Evolutionary conservation across 2,113 vertebrate genomes (phyloP).

Genomic region (Stegastes partitus): DNA sequence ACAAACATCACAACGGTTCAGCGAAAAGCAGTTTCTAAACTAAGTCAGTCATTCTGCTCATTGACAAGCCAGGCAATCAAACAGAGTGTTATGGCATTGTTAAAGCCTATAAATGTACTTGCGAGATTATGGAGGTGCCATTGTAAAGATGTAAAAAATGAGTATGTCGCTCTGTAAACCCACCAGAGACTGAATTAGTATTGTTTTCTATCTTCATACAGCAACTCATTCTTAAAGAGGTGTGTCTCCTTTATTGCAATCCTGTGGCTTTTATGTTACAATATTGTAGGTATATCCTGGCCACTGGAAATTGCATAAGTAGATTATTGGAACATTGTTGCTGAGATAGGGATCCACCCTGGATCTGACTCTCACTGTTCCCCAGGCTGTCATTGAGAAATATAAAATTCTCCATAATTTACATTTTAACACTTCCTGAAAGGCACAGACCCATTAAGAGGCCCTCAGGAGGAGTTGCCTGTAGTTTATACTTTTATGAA

Average conservation of each 20-base stretch:
- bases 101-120: conserved; percentile 62
- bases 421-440: conserved; percentile 76
- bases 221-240: conserved; percentile 27
- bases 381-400: conserved; percentile 68
- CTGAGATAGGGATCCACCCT: conserved; percentile 51
- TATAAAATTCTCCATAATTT: conserved; percentile 76
- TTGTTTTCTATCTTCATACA: conserved; percentile 52
- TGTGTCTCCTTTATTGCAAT: conserved; percentile 42
- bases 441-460: conserved; percentile 74
- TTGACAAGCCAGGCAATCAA: conserved; percentile 51
- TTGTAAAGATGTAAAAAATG: conserved; percentile 58
- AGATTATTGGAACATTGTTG: conserved; percentile 52
- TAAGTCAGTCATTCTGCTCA: conserved; percentile 42
- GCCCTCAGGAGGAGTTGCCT: conserved; percentile 66
- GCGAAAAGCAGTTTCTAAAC: conserved; percentile 40
- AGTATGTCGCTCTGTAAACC: conserved; percentile 30
- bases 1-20: conserved; percentile 47
- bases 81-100: conserved; percentile 57
- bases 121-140: conserved; percentile 60
- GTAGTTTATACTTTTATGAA: conserved; percentile 76
- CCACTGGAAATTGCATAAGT: conserved; percentile 39
- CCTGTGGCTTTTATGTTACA: conserved; percentile 38
- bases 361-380: conserved; percentile 51
- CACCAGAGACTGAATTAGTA: conserved; percentile 31
- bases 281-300: conserved; percentile 31